Conservation (phyloP, 64 coral and sea anemone genomes). For the Porites lutea region DNA sequence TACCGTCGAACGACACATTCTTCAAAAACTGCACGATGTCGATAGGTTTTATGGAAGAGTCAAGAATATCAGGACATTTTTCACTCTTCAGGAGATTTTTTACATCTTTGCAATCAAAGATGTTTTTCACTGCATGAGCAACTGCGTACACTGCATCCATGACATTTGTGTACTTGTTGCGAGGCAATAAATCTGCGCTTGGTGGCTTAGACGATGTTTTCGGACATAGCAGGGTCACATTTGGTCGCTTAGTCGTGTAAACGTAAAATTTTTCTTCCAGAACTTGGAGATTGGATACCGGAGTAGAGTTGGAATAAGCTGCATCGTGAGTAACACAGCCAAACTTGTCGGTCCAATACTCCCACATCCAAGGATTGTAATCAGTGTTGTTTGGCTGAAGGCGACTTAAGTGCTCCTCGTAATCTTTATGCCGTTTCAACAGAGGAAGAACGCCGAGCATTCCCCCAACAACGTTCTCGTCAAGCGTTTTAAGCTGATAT, state of each 20-base stretch:
- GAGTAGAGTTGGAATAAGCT: neutral
- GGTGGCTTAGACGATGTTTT: slow-evolving; percentile 46
- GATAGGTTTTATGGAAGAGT: slow-evolving; percentile 33
- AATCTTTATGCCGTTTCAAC: slow-evolving; percentile 41
- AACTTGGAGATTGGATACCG: neutral
- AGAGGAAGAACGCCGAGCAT: slow-evolving; percentile 85
- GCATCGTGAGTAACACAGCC: slow-evolving; percentile 16
- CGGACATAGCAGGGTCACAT: slow-evolving; percentile 83
- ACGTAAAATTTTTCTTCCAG: neutral
- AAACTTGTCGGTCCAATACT: slow-evolving; percentile 77
- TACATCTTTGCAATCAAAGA: slow-evolving; percentile 75
- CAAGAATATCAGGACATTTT: slow-evolving; percentile 57
- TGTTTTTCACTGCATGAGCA: slow-evolving; percentile 58
- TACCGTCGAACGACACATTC: slow-evolving; percentile 78
- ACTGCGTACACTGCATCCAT: slow-evolving; percentile 91
- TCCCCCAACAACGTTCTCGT: slow-evolving; percentile 69
- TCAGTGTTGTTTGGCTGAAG: slow-evolving; percentile 66
- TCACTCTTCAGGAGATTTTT: slow-evolving; percentile 32
- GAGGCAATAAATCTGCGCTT: slow-evolving; percentile 53
- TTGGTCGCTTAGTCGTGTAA: slow-evolving; percentile 10
- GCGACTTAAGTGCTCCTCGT: slow-evolving; percentile 53
- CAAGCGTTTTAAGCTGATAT: slow-evolving; percentile 64
- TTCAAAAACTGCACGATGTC: slow-evolving; percentile 78
- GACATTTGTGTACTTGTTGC: slow-evolving; percentile 97
- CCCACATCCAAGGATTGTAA: slow-evolving; percentile 83